Conservation (phyloP, 92 coral and sea anemone genomes). For the Bergia puertoricense region DNA sequence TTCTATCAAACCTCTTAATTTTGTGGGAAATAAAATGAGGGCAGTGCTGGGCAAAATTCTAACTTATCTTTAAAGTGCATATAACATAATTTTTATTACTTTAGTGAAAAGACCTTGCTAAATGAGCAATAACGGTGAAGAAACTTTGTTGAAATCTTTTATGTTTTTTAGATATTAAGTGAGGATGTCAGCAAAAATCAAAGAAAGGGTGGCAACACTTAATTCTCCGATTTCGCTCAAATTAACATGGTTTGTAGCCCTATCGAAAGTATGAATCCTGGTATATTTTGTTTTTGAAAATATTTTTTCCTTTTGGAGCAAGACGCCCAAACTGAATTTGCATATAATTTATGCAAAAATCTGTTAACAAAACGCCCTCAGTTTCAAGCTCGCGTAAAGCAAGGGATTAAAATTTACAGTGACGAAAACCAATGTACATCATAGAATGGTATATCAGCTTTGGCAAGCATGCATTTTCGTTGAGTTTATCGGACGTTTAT, state of each 20-base stretch:
- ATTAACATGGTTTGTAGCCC: slow-evolving; percentile 12
- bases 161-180: no score
- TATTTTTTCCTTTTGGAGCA: background rate
- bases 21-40: no score
- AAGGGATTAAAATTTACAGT: background rate
- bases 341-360: background rate
- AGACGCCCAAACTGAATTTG: background rate
- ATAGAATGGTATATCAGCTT: background rate
- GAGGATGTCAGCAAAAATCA: no score
- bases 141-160: no score
- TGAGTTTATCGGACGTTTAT: no score
- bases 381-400: slow-evolving; percentile 4
- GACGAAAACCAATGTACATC: background rate
- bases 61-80: no score
- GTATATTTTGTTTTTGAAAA: slow-evolving; percentile 1
- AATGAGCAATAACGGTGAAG: no score
- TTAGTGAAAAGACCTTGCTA: no score
- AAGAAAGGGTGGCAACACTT: no score
- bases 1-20: no score
- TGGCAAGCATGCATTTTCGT: background rate
- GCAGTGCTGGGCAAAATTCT: no score
- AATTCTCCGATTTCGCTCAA: background rate
- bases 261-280: slow-evolving; percentile 3
- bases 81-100: no score
- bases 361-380: background rate